Percentiles rank a stretch among this genome's conserved stretches.
Evolutionary conservation across 2,888 invertebrate species (phyloP).

Genomic region (Glyphotaelius pellucidus): DNA sequence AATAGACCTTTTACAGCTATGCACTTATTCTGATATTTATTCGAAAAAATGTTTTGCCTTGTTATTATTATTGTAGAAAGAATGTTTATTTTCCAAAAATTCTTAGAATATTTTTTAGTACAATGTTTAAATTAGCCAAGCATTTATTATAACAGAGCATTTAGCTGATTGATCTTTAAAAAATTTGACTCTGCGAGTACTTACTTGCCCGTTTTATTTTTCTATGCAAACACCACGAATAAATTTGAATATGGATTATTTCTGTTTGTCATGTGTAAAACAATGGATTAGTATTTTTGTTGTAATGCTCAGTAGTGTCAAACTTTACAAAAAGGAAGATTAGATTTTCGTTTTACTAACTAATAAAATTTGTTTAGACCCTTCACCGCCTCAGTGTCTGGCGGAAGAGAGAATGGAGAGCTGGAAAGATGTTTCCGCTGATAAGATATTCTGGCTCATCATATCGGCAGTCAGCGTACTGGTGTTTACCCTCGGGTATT

Average conservation of each 20-base stretch:
- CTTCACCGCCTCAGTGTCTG: slow-evolving; percentile 56
- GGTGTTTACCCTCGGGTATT: slow-evolving; percentile 86
- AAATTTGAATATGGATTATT: background rate
- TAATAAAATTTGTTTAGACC: slow-evolving; percentile 23
- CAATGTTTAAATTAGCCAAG: background rate
- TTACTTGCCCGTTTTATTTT: background rate
- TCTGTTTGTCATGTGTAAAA: slow-evolving; percentile 15
- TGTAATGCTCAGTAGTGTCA: background rate
- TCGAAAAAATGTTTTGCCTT: background rate
- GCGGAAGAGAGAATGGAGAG: slow-evolving; percentile 57
- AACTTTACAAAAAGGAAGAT: background rate
- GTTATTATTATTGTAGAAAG: background rate
- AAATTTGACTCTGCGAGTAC: background rate
- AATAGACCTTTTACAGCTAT: background rate
- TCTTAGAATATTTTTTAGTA: background rate
- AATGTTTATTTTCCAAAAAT: background rate
- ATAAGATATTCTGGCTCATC: slow-evolving; percentile 78
- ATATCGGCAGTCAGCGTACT: slow-evolving; percentile 85
- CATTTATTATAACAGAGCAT: background rate
- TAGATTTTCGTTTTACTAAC: background rate
- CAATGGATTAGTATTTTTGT: background rate
- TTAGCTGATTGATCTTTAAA: background rate
- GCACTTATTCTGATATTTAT: background rate
- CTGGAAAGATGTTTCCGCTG: slow-evolving; percentile 68
- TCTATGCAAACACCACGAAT: background rate